phyloP scores from a whole-genome alignment of 1,140 invertebrate genomes.

The Melitaea cinxia region DNA sequence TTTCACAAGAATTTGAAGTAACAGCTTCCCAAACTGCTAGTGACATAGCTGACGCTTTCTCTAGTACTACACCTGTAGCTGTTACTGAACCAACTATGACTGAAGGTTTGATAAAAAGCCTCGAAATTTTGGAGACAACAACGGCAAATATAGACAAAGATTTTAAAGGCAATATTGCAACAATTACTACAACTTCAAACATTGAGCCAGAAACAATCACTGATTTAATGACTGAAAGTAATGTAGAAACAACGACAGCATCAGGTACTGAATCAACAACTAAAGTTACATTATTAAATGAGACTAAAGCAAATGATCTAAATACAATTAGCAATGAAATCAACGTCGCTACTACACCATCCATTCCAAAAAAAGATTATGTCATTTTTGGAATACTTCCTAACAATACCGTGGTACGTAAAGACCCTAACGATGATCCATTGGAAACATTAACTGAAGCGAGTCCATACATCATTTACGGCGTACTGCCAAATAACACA shows the following conservation, averaged over 20 bases:
- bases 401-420: slow-evolving; percentile 88
- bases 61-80: slow-evolving; percentile 36
- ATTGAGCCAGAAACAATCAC: slow-evolving; percentile 48
- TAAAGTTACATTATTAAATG: slow-evolving; percentile 59
- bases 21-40: slow-evolving; percentile 38
- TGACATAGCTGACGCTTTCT: slow-evolving; percentile 42
- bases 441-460: slow-evolving; percentile 85
- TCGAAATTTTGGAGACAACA: slow-evolving; percentile 42
- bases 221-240: slow-evolving; percentile 53
- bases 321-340: slow-evolving; percentile 49
- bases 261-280: slow-evolving; percentile 59
- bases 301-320: slow-evolving; percentile 44
- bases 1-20: slow-evolving; percentile 39
- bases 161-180: slow-evolving; percentile 43
- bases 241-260: slow-evolving; percentile 52
- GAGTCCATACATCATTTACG: slow-evolving; percentile 87
- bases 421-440: slow-evolving; percentile 85
- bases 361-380: slow-evolving; percentile 84
- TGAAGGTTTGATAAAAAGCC: slow-evolving; percentile 41
- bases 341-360: slow-evolving; percentile 45
- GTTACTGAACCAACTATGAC: slow-evolving; percentile 40
- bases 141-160: slow-evolving; percentile 44
- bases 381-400: slow-evolving; percentile 87
- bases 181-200: slow-evolving; percentile 41
- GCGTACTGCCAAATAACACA: slow-evolving; percentile 87